Evolutionary conservation across 2,113 vertebrate genomes (phyloP).

Genomic region (Pongo pygmaeus): DNA sequence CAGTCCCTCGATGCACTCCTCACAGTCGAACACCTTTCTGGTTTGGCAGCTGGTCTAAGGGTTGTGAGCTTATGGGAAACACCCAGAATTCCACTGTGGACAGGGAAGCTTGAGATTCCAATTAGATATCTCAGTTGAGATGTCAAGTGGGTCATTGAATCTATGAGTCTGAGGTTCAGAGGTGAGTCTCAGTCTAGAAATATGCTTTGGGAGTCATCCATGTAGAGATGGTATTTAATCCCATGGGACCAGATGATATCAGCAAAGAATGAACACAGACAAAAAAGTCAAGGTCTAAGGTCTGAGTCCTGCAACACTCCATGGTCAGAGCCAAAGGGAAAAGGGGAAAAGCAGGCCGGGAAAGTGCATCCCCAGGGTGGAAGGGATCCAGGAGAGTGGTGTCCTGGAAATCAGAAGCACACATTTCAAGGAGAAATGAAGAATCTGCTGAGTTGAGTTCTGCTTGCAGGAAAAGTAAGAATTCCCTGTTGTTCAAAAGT

Average conservation of each 20-base stretch:
- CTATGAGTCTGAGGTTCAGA: not conserved
- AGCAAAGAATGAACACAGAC: not conserved
- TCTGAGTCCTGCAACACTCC: rapidly evolving
- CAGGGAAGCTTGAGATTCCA: too few species aligned
- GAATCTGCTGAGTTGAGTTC: rapidly evolving
- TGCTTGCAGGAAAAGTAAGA: not conserved
- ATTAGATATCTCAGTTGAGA: not conserved
- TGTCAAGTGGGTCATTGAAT: rapidly evolving
- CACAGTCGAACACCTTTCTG: rapidly evolving
- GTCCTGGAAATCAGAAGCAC: rapidly evolving
- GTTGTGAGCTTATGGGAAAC: rapidly evolving
- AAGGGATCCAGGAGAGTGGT: rapidly evolving
- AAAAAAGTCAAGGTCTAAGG: not conserved
- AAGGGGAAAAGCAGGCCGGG: not conserved
- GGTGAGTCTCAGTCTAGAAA: not conserved
- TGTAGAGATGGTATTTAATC: not conserved
- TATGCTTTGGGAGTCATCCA: not conserved
- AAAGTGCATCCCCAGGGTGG: too few species aligned
- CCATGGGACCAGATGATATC: not conserved
- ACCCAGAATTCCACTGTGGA: not conserved
- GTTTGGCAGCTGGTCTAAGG: not conserved
- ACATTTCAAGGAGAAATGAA: rapidly evolving
- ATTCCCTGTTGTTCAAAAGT: rapidly evolving
- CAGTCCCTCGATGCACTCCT: not conserved
- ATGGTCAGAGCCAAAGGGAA: rapidly evolving